phyloP scores from a whole-genome alignment of 1,140 invertebrate species.

The Drosophila gunungcola region DNA sequence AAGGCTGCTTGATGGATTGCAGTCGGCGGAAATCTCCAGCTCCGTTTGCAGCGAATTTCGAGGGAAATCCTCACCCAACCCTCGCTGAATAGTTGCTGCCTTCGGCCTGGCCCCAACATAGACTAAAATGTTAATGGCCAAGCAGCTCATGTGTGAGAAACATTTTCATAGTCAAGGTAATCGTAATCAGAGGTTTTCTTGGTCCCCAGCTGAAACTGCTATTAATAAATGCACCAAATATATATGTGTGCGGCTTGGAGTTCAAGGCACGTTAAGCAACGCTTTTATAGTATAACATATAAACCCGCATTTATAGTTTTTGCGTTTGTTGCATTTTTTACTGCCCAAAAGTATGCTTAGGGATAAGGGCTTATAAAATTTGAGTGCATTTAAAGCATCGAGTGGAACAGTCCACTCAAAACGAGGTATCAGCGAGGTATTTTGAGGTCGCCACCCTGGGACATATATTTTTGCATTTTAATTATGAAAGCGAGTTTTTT shows the following conservation, averaged over 20 bases:
- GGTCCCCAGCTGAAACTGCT: slow-evolving; percentile 21
- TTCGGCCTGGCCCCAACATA: slow-evolving; percentile 6
- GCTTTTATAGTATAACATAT: not conserved
- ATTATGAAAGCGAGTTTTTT: slow-evolving; percentile 69
- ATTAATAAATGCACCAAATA: slow-evolving; percentile 77
- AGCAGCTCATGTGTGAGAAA: slow-evolving; percentile 76
- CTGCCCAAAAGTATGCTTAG: slow-evolving; percentile 21
- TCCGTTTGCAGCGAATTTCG: not conserved
- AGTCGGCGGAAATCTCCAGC: slow-evolving; percentile 9
- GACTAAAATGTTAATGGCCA: slow-evolving; percentile 69
- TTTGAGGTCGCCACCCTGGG: slow-evolving; percentile 13
- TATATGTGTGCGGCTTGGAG: too few relatives aligned
- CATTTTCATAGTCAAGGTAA: slow-evolving; percentile 79
- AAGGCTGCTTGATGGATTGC: slow-evolving; percentile 24
- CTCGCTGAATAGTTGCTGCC: slow-evolving; percentile 40
- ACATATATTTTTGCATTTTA: slow-evolving; percentile 43
- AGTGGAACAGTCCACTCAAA: too few relatives aligned
- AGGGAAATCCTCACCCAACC: slow-evolving; percentile 16
- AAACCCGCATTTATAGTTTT: too few relatives aligned
- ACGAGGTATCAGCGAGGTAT: slow-evolving; percentile 1
- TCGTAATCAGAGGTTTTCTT: slow-evolving; percentile 28
- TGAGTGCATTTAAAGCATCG: not conserved
- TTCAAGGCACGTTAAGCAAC: slow-evolving; percentile 11
- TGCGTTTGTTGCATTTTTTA: slow-evolving; percentile 1
- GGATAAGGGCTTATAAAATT: not conserved